A percentile compares a stretch with the other conserved stretches of the same genome.
These are phyloP conservation scores for Myripristis jacobus DNA, from an alignment of 2,797 vertebrate species.

Conservation along the genomic window DNA sequence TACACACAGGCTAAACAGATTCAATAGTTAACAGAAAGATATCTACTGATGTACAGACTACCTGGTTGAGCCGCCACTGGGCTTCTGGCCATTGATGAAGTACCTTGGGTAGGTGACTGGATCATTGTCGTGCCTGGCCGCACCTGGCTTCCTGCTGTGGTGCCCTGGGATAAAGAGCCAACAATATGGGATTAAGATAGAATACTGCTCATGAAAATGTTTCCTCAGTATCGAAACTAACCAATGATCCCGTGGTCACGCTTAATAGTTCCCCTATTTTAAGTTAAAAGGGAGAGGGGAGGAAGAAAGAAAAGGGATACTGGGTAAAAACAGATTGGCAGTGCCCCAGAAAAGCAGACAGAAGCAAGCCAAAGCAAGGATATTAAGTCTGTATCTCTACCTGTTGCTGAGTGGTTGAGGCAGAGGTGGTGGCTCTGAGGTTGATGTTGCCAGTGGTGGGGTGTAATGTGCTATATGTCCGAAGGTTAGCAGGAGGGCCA, in stretches of 20 bases:
- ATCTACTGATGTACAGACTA: conserved; percentile 76
- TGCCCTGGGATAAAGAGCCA: conserved; percentile 75
- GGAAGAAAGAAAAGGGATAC: not conserved
- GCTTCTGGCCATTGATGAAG: conserved; percentile 85
- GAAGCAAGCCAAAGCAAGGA: not conserved
- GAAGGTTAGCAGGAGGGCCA: conserved; percentile 89
- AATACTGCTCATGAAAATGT: not conserved
- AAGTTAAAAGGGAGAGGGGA: not conserved
- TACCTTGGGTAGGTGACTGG: conserved; percentile 83
- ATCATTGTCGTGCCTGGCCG: conserved; percentile 87
- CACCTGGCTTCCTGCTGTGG: conserved; percentile 83
- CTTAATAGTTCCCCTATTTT: not conserved
- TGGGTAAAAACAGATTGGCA: not conserved
- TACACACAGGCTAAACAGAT: not conserved
- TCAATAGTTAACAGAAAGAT: conserved; percentile 20
- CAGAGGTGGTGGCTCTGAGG: conserved; percentile 90
- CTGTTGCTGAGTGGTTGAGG: conserved; percentile 84
- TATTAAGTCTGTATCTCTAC: conserved; percentile 48
- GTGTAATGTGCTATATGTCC: conserved; percentile 96
- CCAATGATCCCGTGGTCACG: no score
- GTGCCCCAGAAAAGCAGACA: not conserved
- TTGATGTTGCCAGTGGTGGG: conserved; percentile 93
- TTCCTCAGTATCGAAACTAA: no score
- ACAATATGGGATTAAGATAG: not conserved
- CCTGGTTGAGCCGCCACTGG: conserved; percentile 91